A percentile compares a stretch with the other conserved stretches of the same genome.
phyloP scores from a whole-genome alignment of 2,113 vertebrate genomes.

The Holacanthus passer region DNA sequence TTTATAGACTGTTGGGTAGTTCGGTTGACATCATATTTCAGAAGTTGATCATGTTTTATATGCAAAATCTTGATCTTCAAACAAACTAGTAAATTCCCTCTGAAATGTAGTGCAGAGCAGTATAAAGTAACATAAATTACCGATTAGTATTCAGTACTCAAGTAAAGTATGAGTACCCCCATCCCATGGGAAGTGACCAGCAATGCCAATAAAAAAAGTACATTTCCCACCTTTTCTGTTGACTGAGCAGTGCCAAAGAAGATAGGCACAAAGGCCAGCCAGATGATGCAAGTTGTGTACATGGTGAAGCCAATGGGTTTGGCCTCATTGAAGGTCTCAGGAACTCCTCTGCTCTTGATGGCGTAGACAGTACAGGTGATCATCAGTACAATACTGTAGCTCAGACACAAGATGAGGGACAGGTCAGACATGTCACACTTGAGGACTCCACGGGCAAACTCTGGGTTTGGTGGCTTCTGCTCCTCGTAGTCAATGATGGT shows the following conservation, averaged over 20 bases:
- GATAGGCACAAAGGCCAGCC: slow-evolving; percentile 94
- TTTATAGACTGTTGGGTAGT: no score
- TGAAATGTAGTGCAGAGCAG: background rate
- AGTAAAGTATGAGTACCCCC: background rate
- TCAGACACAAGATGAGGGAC: slow-evolving; percentile 89
- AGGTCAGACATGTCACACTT: slow-evolving; percentile 95
- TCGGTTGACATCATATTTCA: no score
- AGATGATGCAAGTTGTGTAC: slow-evolving; percentile 93
- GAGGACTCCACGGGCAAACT: slow-evolving; percentile 89
- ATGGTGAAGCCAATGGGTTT: slow-evolving; percentile 94
- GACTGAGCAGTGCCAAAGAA: slow-evolving; percentile 93
- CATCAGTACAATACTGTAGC: slow-evolving; percentile 92
- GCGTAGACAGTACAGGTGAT: slow-evolving; percentile 93
- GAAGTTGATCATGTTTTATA: no score
- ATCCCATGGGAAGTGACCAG: background rate
- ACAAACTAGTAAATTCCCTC: background rate
- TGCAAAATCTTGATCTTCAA: no score
- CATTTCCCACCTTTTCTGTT: slow-evolving; percentile 87
- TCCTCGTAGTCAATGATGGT: slow-evolving; percentile 92
- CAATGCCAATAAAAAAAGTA: background rate
- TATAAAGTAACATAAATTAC: background rate
- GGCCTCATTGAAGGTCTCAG: slow-evolving; percentile 94
- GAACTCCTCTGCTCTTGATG: slow-evolving; percentile 91
- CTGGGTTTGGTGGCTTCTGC: slow-evolving; percentile 89
- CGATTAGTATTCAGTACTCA: background rate